Evolutionary conservation across 2,113 vertebrate species (phyloP), one percentile per base, ranked within the genome.

Genomic region (Tenebrosternarchus preto): DNA sequence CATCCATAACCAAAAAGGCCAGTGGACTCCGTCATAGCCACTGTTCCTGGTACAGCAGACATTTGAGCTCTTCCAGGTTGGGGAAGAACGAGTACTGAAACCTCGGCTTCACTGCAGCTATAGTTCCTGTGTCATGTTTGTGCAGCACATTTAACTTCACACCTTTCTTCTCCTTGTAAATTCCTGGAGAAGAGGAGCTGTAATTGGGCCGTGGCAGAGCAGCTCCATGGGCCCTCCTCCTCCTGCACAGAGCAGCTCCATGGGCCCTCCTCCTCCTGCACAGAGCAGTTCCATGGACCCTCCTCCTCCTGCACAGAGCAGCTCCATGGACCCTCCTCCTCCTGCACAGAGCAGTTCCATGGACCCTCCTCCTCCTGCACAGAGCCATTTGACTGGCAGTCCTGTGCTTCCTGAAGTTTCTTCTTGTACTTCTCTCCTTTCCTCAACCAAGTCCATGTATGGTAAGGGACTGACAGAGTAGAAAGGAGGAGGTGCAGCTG

Each of bases 401-500:
- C 74, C 57, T 36, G 43, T 83, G 67, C 82, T 77, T 80, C 69
- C 82, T 83, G 61, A 59, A 79, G 36, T 80, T 69, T 53, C 69
- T 67, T 80, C 66, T 31, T 55, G 12, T 33, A 71, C 27, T 74
- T 77, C 66, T 70, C 75, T n/a, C 74, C 63, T 78, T 81, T 82
- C 74, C 80, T 85, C 84, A 77, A 81, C 78, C 73, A 86, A 81
- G 84, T 59, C 87, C 87, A 86, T 88, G 82, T 88, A 86, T 86
- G 87, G 87, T 85, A 78, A 85, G 83, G 72, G 36, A 80, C 74
- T 66, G 72, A 69, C 73, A 83, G 29, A 66, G 66, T 73, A 68
- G 74, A 83, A 71, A 76, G 83, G 85, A 85, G 85, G 85, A 79
- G 75, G 81, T 46, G 31, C 80, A 61, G 66, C 70, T 83, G 79